These are phyloP conservation scores for Trachelus iudaicus DNA, from an alignment of 2,888 invertebrate genomes.

Conservation along the genomic window DNA sequence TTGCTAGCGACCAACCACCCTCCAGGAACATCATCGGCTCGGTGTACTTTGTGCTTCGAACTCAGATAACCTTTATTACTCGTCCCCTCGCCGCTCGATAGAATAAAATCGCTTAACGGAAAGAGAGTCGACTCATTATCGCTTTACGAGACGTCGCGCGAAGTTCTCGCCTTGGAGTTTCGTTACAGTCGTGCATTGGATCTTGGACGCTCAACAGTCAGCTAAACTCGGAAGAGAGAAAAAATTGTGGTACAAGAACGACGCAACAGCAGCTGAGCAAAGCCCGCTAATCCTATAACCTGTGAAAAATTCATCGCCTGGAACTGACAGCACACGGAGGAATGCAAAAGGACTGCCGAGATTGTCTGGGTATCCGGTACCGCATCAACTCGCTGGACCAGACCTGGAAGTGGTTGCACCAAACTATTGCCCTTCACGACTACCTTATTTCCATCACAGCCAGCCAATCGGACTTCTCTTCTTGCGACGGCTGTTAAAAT, in stretches of 20 bases:
- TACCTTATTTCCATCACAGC: slow-evolving; percentile 85
- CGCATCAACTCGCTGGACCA: slow-evolving; percentile 90
- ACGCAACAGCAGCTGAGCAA: neutral
- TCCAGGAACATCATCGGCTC: slow-evolving; percentile 48
- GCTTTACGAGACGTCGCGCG: neutral
- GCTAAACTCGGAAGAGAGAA: neutral
- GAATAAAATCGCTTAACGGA: slow-evolving; percentile 40
- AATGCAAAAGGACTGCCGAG: slow-evolving; percentile 78
- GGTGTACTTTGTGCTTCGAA: slow-evolving; percentile 61
- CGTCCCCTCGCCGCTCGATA: slow-evolving; percentile 17
- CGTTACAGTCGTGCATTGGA: neutral
- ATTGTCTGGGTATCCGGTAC: slow-evolving; percentile 89
- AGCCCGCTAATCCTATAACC: neutral
- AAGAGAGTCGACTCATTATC: slow-evolving; percentile 7
- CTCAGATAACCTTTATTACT: slow-evolving; percentile 56
- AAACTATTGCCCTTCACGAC: slow-evolving; percentile 88
- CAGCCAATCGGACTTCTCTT: slow-evolving; percentile 74
- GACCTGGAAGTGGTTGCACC: slow-evolving; percentile 96
- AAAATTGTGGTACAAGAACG: neutral
- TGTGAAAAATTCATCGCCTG: slow-evolving; percentile 16
- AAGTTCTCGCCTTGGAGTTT: neutral
- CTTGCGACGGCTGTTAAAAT: neutral
- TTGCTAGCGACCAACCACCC: neutral
- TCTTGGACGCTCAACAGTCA: neutral
- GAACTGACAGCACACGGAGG: slow-evolving; percentile 64